Conservation (phyloP, 2,113 vertebrate species). For the Otocyon megalotis region DNA sequence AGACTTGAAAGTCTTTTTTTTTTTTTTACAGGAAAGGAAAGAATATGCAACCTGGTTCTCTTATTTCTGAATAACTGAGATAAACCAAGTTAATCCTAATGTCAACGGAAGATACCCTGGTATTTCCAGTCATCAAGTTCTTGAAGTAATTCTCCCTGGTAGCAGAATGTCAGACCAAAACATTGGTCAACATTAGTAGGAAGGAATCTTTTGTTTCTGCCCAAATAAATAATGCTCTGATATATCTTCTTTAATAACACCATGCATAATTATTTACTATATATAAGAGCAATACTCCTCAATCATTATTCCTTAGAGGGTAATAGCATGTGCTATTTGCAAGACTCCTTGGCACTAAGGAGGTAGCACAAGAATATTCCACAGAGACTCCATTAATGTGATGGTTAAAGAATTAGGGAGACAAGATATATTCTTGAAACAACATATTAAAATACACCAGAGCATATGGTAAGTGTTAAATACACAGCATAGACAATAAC, state of each 20-base stretch:
- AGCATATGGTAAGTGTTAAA: not conserved
- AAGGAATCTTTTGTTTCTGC: not conserved
- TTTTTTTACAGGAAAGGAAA: slow-evolving; percentile 23
- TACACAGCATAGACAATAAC: not conserved
- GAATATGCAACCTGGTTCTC: not conserved
- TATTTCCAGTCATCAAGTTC: not conserved
- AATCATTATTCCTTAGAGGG: not conserved
- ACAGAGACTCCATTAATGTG: not conserved
- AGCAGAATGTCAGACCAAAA: not conserved
- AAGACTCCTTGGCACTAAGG: not conserved
- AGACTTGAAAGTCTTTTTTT: not conserved
- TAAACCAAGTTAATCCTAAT: not conserved
- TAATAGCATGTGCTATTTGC: not conserved
- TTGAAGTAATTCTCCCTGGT: not conserved
- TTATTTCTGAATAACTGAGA: slow-evolving; percentile 38
- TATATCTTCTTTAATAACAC: not conserved
- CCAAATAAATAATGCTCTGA: not conserved
- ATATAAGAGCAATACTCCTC: not conserved
- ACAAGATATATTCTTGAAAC: not conserved
- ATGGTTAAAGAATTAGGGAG: not conserved
- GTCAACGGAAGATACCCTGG: not conserved
- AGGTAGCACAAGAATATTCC: not conserved
- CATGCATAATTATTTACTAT: not conserved
- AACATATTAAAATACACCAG: not conserved
- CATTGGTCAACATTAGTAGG: not conserved